These are phyloP conservation scores for Melanogrammus aeglefinus DNA, from an alignment of 2,797 vertebrate species.

Conservation along the genomic window DNA sequence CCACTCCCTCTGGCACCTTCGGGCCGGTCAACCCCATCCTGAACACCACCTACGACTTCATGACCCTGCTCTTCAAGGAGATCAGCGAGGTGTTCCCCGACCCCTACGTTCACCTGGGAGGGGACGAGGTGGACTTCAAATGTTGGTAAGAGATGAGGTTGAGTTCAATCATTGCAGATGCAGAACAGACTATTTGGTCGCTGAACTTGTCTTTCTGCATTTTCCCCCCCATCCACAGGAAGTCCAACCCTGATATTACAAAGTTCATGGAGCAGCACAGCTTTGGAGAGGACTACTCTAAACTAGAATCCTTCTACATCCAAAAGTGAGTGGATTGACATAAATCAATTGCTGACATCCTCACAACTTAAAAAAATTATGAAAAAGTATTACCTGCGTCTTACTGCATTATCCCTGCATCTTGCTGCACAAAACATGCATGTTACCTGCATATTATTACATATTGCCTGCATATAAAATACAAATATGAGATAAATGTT, in stretches of 20 bases:
- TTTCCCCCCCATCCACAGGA: constrained; percentile 68
- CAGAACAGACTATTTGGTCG: neutral
- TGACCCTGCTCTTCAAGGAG: constrained; percentile 86
- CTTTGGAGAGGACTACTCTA: constrained; percentile 79
- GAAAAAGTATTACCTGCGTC: too few species aligned
- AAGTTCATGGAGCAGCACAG: constrained; percentile 84
- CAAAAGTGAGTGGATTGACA: constrained; percentile 71
- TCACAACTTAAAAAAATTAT: neutral
- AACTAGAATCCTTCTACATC: constrained; percentile 89
- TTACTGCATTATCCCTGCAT: too few species aligned
- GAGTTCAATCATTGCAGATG: neutral
- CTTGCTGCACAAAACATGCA: neutral
- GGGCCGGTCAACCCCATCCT: constrained; percentile 90
- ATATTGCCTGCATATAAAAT: neutral
- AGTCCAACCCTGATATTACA: constrained; percentile 84
- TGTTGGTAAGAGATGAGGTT: constrained; percentile 81
- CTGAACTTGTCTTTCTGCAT: neutral
- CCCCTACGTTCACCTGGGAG: constrained; percentile 87
- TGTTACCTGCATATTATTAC: neutral
- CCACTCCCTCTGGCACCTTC: constrained; percentile 62
- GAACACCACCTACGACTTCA: constrained; percentile 91
- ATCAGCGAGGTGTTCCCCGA: constrained; percentile 88
- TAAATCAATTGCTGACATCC: neutral
- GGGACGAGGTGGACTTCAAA: constrained; percentile 90
- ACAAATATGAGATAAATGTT: neutral